Conservation (phyloP, 2,888 invertebrate genomes). For the Eilema sororculum region DNA sequence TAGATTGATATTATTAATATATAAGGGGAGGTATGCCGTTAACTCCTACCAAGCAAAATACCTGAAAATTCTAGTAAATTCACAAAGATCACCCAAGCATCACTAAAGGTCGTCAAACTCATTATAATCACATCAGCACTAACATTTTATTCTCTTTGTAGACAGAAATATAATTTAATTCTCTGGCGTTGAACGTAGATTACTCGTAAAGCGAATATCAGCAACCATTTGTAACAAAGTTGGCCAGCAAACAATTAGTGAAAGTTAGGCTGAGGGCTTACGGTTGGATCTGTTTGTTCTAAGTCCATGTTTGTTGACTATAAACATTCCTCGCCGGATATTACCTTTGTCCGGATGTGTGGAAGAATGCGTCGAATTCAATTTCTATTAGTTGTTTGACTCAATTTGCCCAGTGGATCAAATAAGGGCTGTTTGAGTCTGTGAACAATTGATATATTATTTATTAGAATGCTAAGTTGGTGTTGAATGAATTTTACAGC, state of each 20-base stretch:
- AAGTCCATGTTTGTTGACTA: constrained; percentile 76
- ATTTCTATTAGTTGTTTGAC: constrained; percentile 59
- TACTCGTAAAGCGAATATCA: constrained; percentile 58
- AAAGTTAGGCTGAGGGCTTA: constrained; percentile 68
- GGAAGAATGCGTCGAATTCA: constrained; percentile 64
- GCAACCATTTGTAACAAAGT: constrained; percentile 69
- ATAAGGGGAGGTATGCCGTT: no score
- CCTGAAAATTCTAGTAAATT: background rate
- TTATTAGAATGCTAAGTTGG: background rate
- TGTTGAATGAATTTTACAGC: no score
- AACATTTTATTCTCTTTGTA: constrained; percentile 38
- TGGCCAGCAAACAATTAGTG: constrained; percentile 73
- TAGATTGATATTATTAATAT: no score
- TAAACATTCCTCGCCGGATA: constrained; percentile 80
- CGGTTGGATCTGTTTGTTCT: constrained; percentile 70
- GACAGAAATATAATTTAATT: constrained; percentile 45
- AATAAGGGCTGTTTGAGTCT: constrained; percentile 33
- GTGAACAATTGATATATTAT: background rate
- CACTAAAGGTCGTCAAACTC: constrained; percentile 14
- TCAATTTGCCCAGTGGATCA: constrained; percentile 34
- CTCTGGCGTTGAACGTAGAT: constrained; percentile 44
- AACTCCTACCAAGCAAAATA: background rate
- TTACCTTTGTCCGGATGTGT: constrained; percentile 79
- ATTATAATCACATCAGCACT: constrained; percentile 13
- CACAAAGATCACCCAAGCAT: background rate